phyloP scores from a whole-genome alignment of 1,140 invertebrate genomes.

The Ladona fulva region DNA sequence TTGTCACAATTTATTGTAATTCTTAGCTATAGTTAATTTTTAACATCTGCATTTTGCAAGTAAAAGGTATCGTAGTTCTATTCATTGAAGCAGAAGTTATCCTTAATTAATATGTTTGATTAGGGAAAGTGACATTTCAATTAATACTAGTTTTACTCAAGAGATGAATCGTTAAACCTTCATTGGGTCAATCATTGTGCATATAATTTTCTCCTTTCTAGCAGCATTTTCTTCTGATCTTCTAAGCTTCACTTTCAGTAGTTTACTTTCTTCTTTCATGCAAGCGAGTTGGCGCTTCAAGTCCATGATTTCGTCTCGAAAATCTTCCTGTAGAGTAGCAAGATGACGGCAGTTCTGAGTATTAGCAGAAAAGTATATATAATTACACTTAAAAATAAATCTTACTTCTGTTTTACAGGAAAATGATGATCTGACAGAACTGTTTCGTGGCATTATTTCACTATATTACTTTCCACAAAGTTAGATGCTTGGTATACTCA shows the following conservation, averaged over 20 bases:
- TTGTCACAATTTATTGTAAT: too few species aligned
- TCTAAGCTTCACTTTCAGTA: neutral
- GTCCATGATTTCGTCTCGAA: neutral
- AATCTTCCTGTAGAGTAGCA: neutral
- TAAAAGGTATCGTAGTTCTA: too few species aligned
- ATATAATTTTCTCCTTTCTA: neutral
- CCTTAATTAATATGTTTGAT: too few species aligned
- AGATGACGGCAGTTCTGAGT: neutral
- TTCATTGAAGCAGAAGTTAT: too few species aligned
- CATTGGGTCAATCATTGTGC: neutral
- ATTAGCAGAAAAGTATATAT: neutral
- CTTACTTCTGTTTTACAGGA: neutral
- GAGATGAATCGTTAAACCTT: neutral
- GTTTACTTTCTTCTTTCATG: neutral
- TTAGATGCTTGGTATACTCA: too few species aligned
- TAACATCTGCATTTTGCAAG: too few species aligned
- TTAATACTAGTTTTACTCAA: too few species aligned
- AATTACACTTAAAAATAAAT: neutral
- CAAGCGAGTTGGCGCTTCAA: neutral
- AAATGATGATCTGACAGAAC: neutral
- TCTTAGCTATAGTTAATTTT: too few species aligned
- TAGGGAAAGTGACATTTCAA: too few species aligned
- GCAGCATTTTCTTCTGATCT: neutral
- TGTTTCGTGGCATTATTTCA: neutral
- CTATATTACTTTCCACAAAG: neutral